Conservation (phyloP, 2,888 invertebrate genomes). For the Acronicta leporina region DNA sequence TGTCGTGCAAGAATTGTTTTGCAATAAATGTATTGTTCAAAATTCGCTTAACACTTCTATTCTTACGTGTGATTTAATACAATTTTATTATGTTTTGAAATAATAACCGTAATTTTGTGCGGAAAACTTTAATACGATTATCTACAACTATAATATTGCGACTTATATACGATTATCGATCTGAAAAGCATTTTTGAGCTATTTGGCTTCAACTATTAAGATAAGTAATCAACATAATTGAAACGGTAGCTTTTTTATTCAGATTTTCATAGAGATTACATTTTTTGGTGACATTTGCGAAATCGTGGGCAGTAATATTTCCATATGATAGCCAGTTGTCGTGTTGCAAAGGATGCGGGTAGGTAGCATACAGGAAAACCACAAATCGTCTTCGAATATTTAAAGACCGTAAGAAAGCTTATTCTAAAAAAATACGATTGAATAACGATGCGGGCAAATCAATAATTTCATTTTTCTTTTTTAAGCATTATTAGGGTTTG, state of each 20-base stretch:
- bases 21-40: slow-evolving; percentile 34
- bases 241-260: too few species aligned
- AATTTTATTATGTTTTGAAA: slow-evolving; percentile 36
- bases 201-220: neutral
- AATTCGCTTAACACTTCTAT: slow-evolving; percentile 26
- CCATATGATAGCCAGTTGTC: slow-evolving; percentile 19
- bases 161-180: too few species aligned
- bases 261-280: neutral
- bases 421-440: slow-evolving; percentile 61
- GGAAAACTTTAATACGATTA: too few species aligned
- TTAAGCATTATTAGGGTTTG: too few species aligned
- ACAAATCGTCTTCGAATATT: slow-evolving; percentile 14
- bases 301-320: slow-evolving; percentile 28
- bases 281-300: slow-evolving; percentile 13
- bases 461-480: slow-evolving; percentile 41
- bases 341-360: slow-evolving; percentile 25
- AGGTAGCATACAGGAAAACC: slow-evolving; percentile 12
- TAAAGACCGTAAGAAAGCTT: slow-evolving; percentile 46
- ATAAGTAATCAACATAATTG: too few species aligned
- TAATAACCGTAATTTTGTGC: slow-evolving; percentile 16
- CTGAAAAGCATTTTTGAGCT: slow-evolving; percentile 11
- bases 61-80: slow-evolving; percentile 29
- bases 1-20: slow-evolving; percentile 29
- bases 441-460: slow-evolving; percentile 50
- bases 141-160: too few species aligned